Percentiles rank a stretch among this genome's conserved stretches.
Evolutionary conservation across 35 echinoderm and acorn worm species (phyloP).

Genomic region (Chiridota heheva): DNA sequence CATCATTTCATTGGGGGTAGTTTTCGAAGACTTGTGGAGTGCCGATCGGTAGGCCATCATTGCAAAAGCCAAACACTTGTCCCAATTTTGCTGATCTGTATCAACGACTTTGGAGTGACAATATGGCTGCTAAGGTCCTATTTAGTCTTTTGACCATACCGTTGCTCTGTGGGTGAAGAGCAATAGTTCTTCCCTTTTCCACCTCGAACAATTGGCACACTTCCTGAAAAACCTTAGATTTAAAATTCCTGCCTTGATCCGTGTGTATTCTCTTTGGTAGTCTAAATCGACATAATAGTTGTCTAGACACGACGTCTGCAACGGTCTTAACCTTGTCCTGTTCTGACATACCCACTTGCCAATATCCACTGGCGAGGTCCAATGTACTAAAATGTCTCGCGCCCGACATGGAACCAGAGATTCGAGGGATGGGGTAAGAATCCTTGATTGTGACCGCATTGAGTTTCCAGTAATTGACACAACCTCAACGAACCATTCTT

Average conservation of each 20-base stretch:
- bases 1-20: conserved; percentile 40
- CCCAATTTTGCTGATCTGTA: conserved; percentile 20
- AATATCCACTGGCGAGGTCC: too few species aligned
- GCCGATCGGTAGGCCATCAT: conserved; percentile 31
- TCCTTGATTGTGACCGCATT: too few species aligned
- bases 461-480: too few species aligned
- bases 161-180: conserved; percentile 46
- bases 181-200: conserved; percentile 43
- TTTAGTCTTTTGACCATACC: conserved; percentile 58
- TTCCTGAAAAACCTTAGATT: conserved; percentile 44
- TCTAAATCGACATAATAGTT: conserved; percentile 34
- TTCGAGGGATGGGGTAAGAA: too few species aligned
- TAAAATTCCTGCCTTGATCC: conserved; percentile 67
- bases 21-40: conserved; percentile 14
- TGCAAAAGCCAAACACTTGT: conserved; percentile 16
- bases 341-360: too few species aligned
- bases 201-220: conserved; percentile 49
- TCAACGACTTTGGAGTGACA: conserved; percentile 53
- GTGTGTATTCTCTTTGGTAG: conserved; percentile 32
- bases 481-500: too few species aligned
- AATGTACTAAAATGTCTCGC: too few species aligned
- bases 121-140: conserved; percentile 26
- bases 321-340: conserved; percentile 45
- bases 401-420: too few species aligned
- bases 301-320: conserved; percentile 10